Base-by-base conservation (phyloP, 2,797 vertebrate species). In the Acanthurus lineatus region DNA sequence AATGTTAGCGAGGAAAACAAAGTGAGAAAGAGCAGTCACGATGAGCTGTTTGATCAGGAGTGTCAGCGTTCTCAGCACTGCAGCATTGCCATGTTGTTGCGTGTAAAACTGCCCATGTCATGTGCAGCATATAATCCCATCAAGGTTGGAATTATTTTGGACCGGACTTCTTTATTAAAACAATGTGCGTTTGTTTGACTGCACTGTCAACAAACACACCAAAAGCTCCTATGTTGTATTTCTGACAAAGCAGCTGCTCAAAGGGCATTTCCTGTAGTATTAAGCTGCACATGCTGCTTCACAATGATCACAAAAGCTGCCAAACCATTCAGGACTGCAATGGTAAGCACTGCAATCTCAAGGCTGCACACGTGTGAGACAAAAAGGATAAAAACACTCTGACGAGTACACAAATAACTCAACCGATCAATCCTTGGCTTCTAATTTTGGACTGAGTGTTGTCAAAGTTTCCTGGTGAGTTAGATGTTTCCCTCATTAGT, bases 111-210 rank as follows among this genome's bases (percentile, higher is more conserved):
- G 51, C 59, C 49, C 2, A 1, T 8, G 1, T 6, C 3, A 1
- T 51, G 19, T 62, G 69, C 54, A 57, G 47, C 56, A 17, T 56
- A 45, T 56, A 76, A 40, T 69, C 14, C 9, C 32, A 47, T 63
- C 25, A 10, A 9, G 56, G 60, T 65, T 47, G 48, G 40, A 78
- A 56, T 69, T 66, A 47, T 76, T 82, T 57, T 49, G 48, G 45
- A 42, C 35, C 19, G 32, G 62, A 35, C n/a, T 0, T 44, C 20
- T 40, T 52, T 22, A 42, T 54, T 52, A 47, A 58, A 71, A 48
- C 22, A 65, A 68, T 1, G 6, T 60, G 49, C 20, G 17, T 68
- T 69, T 63, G 57, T 74, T 79, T 70, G 40, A 56, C 54, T 53
- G 28, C 44, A 17, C 10, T 51, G 22, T 54, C 60, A 62, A 73